Evolutionary conservation across 2,888 invertebrate genomes (phyloP).

Genomic region (Mayetiola destructor): DNA sequence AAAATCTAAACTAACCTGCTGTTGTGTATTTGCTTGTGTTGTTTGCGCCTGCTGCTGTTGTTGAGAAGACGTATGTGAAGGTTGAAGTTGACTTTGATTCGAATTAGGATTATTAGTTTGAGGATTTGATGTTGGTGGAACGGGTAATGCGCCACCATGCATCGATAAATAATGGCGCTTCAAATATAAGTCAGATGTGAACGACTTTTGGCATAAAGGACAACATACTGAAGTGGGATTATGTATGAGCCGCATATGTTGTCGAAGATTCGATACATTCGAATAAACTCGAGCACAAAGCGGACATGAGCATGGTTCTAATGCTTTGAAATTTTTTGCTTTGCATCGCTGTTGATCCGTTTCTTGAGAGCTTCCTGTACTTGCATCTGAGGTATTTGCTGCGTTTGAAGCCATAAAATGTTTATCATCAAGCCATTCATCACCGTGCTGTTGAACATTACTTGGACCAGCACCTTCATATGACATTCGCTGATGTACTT

Average conservation of each 20-base stretch:
- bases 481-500: not conserved
- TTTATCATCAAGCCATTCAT: conserved; percentile 14
- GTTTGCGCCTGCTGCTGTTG: conserved; percentile 6
- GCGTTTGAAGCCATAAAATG: not conserved
- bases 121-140: not conserved
- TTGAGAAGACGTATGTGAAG: not conserved
- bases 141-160: not conserved
- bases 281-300: conserved; percentile 50
- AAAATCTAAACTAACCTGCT: not conserved
- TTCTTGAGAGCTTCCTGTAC: not conserved
- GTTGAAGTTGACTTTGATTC: not conserved
- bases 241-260: conserved; percentile 51
- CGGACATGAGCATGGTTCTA: conserved; percentile 32
- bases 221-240: conserved; percentile 47
- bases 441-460: not conserved
- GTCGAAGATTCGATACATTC: conserved; percentile 48
- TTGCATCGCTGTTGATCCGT: conserved; percentile 5
- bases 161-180: conserved; percentile 35
- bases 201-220: conserved; percentile 45
- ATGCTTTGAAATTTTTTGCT: conserved; percentile 13
- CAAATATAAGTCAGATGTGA: conserved; percentile 48
- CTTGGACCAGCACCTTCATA: conserved; percentile 12
- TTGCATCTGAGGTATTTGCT: not conserved
- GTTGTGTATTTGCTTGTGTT: conserved; percentile 1
- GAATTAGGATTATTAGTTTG: not conserved